Evolutionary conservation across 2,888 invertebrate genomes (phyloP), one percentile per base, ranked within the genome.

Genomic region (Tachina lurida): DNA sequence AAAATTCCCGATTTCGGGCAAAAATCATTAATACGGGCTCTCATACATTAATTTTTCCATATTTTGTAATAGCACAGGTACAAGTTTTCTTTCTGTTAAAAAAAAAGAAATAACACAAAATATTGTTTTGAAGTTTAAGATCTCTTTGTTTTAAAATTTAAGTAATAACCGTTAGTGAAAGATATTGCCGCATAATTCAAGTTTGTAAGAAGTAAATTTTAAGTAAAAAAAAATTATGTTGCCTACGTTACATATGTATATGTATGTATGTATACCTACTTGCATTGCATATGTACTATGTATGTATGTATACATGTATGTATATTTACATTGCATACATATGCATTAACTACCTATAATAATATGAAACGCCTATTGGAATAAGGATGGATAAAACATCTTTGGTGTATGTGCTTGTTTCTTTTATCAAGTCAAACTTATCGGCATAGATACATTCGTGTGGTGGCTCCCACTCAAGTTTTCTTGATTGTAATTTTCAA

Each of bases 391-490:
- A 62, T 56, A 56, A 31, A 62, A 39, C 70, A 63, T 54, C 15
- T 56, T 70, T 43, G 63, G 45, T 78, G 43, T 43, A 47, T 62
- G 19, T 13, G 58, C 47, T 54, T 22, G 65, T 65, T 76, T 80
- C 49, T 58, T 13, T 71, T 56, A 63, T 54, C 79, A 31, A 19
- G 19, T 15, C 8, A 56, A 47, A 67, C 43, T 63, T 68, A 31
- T 47, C 54, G 62, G 15, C 31, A 52, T 60, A 43, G 43, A 54
- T 68, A 45, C 47, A 62, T 67, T 31, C 7, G 31, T 31, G 31
- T 31, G 31, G 49, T 13, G 54, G 73, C 84, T 74, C 78, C 78
- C 78, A 84, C 83, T 75, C 70, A 71, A 58, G 15, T 67, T 68
- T 67, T 54, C 39, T 70, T 60, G 52, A 77, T 68, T 73, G 67